phyloP scores from a whole-genome alignment of 1,140 invertebrate species.

The Heliconius hermathena region DNA sequence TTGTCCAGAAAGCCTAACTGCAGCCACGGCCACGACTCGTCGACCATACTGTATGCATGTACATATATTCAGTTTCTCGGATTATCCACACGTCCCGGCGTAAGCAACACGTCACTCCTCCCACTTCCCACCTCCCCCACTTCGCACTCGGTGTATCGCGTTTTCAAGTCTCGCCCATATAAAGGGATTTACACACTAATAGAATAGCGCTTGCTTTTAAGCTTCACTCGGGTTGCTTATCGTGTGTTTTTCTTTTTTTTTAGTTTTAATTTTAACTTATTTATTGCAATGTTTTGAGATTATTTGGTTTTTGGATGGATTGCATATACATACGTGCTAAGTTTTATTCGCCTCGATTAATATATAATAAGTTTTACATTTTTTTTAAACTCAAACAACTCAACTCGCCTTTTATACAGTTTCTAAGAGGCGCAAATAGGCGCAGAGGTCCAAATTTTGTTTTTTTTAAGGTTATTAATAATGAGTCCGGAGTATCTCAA shows the following conservation, averaged over 20 bases:
- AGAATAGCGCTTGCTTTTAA: conserved; percentile 34
- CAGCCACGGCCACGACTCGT: too few species aligned
- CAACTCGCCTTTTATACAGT: too few species aligned
- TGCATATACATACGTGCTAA: not conserved
- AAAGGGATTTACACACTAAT: conserved; percentile 53
- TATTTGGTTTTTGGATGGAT: not conserved
- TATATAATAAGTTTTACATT: too few species aligned
- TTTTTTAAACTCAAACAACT: too few species aligned
- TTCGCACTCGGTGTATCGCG: conserved; percentile 29
- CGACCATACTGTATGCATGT: not conserved
- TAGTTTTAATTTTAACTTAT: not conserved
- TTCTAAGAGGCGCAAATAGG: too few species aligned
- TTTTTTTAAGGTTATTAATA: too few species aligned
- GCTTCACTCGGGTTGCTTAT: not conserved
- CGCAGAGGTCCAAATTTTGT: too few species aligned
- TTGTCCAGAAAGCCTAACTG: too few species aligned
- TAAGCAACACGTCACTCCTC: conserved; percentile 31
- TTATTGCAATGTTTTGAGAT: not conserved
- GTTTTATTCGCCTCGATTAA: too few species aligned
- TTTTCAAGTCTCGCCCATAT: conserved; percentile 44
- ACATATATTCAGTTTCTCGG: conserved; percentile 1
- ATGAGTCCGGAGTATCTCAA: too few species aligned
- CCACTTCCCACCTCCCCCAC: conserved; percentile 17
- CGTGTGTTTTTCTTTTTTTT: not conserved
- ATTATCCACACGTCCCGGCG: conserved; percentile 28